phyloP scores from a whole-genome alignment of 1,140 invertebrate genomes.

The Halyomorpha halys region DNA sequence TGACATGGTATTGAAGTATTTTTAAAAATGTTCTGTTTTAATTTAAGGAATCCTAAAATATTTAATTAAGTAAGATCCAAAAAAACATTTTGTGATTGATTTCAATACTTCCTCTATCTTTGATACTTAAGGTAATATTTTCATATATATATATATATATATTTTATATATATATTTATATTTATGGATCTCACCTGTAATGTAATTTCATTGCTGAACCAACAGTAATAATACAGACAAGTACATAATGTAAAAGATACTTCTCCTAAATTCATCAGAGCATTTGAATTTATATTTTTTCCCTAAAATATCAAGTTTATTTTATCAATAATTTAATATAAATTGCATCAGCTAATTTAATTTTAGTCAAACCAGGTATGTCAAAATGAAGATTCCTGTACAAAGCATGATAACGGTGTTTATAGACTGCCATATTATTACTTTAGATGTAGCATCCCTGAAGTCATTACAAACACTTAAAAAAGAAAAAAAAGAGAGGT shows the following conservation, averaged over 20 bases:
- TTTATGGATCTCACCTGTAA: slow-evolving; percentile 8
- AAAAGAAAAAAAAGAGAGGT: neutral
- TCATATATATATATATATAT: too few relatives aligned
- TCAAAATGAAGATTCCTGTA: neutral
- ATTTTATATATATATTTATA: too few relatives aligned
- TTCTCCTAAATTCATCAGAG: slow-evolving; percentile 1
- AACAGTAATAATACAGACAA: neutral
- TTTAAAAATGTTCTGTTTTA: too few relatives aligned
- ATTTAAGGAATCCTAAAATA: too few relatives aligned
- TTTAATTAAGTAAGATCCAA: too few relatives aligned
- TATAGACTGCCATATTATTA: neutral
- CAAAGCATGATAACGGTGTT: slow-evolving; percentile 6
- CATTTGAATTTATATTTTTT: neutral
- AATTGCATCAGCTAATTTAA: neutral
- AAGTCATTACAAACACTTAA: neutral
- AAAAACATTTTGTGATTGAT: too few relatives aligned
- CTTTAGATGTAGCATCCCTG: neutral
- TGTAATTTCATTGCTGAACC: slow-evolving; percentile 10
- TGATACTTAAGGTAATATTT: too few relatives aligned
- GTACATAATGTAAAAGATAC: neutral
- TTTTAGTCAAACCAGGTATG: neutral
- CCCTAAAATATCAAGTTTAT: neutral
- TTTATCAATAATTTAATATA: neutral
- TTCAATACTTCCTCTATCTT: too few relatives aligned
- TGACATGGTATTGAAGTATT: too few relatives aligned